These are phyloP conservation scores for Theristicus caerulescens DNA, from an alignment of 2,113 vertebrate species.

Conservation along the genomic window DNA sequence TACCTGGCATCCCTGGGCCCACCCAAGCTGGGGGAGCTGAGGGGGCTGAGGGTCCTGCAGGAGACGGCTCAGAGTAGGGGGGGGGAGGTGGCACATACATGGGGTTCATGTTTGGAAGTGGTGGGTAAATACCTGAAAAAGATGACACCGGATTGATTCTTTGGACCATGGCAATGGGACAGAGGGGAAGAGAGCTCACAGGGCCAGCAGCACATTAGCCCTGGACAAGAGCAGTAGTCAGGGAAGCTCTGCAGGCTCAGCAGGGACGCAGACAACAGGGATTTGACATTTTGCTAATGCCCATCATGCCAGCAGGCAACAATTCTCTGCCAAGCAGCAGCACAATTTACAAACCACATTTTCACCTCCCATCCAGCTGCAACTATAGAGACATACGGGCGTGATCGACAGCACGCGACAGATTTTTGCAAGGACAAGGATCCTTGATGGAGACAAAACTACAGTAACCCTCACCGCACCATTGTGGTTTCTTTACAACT, in stretches of 20 bases:
- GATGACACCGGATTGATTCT: not conserved
- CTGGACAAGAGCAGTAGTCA: not conserved
- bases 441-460: not conserved
- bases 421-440: not conserved
- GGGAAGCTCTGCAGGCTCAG: not conserved
- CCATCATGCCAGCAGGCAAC: not conserved
- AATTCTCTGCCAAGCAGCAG: not conserved
- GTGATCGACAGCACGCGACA: rapidly evolving
- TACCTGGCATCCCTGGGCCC: conserved; percentile 67
- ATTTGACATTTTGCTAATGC: not conserved
- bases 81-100: conserved; percentile 84
- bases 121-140: conserved; percentile 79
- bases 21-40: not conserved
- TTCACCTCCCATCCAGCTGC: not conserved
- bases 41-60: conserved; percentile 48
- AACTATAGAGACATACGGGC: not conserved
- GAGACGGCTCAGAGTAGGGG: conserved; percentile 77
- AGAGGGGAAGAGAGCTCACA: not conserved
- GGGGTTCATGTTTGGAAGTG: conserved; percentile 63
- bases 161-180: not conserved
- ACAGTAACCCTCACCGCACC: rapidly evolving
- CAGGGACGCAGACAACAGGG: not conserved
- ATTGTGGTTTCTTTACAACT: not conserved
- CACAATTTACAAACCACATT: not conserved
- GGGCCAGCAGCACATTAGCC: not conserved